Evolutionary conservation across 2,888 invertebrate genomes (phyloP).

Genomic region (Agapostemon virescens): DNA sequence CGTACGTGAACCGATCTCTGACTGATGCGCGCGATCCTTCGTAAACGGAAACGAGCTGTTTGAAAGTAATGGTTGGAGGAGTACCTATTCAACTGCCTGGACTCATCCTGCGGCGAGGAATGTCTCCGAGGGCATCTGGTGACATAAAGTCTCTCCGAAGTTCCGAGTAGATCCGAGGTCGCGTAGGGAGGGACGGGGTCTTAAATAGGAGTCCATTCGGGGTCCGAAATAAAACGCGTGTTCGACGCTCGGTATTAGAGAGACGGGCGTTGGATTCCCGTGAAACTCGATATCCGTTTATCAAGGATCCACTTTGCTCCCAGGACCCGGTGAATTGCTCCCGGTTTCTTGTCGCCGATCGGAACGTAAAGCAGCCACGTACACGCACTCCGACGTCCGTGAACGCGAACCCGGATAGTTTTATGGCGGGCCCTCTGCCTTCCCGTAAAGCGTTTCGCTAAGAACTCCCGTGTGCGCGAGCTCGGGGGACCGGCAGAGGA

Average conservation of each 20-base stretch:
- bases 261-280: constrained; percentile 36
- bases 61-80: background rate
- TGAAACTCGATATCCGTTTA: constrained; percentile 66
- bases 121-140: background rate
- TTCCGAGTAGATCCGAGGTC: constrained; percentile 9
- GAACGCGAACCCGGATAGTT: constrained; percentile 68
- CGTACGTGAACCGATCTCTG: no score
- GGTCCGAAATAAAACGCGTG: constrained; percentile 36
- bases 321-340: constrained; percentile 61
- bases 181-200: background rate
- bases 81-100: background rate
- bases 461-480: constrained; percentile 51
- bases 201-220: constrained; percentile 36
- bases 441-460: constrained; percentile 72
- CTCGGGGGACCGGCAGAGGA: constrained; percentile 5
- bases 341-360: constrained; percentile 67
- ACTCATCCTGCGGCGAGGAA: background rate
- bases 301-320: constrained; percentile 62
- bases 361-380: constrained; percentile 70
- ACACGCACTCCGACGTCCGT: constrained; percentile 55
- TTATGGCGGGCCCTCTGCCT: constrained; percentile 74
- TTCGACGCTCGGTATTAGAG: constrained; percentile 13
- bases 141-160: constrained; percentile 4
- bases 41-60: no score
- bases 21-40: no score